Conservation (phyloP, 1,140 invertebrate species). For the Heliconius hermathena region DNA sequence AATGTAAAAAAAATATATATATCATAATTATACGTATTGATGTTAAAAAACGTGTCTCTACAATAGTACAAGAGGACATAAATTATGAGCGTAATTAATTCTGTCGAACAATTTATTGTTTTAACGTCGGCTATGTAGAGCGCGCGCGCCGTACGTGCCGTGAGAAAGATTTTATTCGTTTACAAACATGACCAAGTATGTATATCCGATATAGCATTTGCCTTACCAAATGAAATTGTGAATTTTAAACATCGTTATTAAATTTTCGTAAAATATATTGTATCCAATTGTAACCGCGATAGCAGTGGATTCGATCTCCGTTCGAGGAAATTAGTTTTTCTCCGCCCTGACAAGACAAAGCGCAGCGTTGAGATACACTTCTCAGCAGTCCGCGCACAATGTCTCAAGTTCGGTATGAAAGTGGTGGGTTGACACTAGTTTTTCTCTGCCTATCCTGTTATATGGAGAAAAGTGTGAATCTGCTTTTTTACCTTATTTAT, state of each 20-base stretch:
- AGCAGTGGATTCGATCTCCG: no score
- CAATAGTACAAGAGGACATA: slow-evolving; percentile 4
- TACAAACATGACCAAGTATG: slow-evolving; percentile 37
- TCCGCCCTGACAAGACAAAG: no score
- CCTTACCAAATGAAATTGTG: not conserved
- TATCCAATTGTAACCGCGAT: no score
- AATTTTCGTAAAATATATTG: not conserved
- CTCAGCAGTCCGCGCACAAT: no score
- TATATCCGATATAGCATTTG: slow-evolving; percentile 10
- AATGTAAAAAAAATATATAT: no score
- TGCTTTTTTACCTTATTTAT: no score
- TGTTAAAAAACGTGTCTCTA: not conserved
- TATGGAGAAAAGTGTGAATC: no score
- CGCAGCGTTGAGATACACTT: no score
- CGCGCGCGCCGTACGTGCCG: slow-evolving; percentile 35
- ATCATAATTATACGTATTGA: not conserved
- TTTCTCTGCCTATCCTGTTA: no score
- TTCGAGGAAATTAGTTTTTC: no score
- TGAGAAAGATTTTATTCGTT: slow-evolving; percentile 45
- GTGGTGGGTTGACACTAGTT: no score
- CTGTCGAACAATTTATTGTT: slow-evolving; percentile 36
- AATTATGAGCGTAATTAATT: slow-evolving; percentile 5
- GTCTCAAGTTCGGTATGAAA: no score
- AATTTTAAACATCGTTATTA: not conserved
- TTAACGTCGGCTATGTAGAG: slow-evolving; percentile 32